Base-by-base conservation (phyloP, 2,113 vertebrate genomes). In the Apistogramma diplotaenia region DNA sequence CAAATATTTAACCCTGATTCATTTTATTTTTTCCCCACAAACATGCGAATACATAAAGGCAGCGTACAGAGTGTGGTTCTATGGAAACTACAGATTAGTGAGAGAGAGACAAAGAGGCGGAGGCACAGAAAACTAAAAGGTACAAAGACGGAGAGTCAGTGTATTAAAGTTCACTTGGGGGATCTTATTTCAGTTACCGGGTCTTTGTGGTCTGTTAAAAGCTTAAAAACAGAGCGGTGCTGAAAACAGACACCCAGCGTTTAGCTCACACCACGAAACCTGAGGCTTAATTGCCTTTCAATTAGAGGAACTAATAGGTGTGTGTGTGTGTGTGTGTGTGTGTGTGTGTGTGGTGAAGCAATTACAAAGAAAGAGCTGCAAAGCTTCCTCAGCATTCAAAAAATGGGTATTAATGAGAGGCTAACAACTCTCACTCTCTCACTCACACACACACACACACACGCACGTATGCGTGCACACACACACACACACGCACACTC, bases 201-300 rank as follows among this genome's bases (percentile, higher is more conserved):
- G 82, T 89, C 91, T 90, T 86, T 87, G 89, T 86, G 92, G 92
- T 94, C 88, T 87, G 79, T 91, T 93, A 92, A 94, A 93, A 92
- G 90, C 90, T 86, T 83, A 67, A 88, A 91, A 90, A 89, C 88
- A 91, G 82, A 87, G 59, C 21, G 40, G 15, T 31, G 86, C 87
- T 89, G 92, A 89, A 93, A 92, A 92, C 89, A 92, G 91, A 93
- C 90, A 89, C 93, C 89, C 78, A 54, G 78, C 84, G 27, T 92
- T 91, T 82, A 89, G 91, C 91, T 92, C 91, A 85, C 92, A 91
- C 86, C 88, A 90, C 81, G 88, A 91, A 95, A 94, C 93, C 87
- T 83, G 92, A 94, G 77, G 86, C 91, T 92, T 93, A 95, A 95
- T 94, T 91, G 93, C 88, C 93, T 91, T 94, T 95, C 93, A 94